Conservation (phyloP, 2,888 invertebrate genomes). For the Andrena chrysosceles region DNA sequence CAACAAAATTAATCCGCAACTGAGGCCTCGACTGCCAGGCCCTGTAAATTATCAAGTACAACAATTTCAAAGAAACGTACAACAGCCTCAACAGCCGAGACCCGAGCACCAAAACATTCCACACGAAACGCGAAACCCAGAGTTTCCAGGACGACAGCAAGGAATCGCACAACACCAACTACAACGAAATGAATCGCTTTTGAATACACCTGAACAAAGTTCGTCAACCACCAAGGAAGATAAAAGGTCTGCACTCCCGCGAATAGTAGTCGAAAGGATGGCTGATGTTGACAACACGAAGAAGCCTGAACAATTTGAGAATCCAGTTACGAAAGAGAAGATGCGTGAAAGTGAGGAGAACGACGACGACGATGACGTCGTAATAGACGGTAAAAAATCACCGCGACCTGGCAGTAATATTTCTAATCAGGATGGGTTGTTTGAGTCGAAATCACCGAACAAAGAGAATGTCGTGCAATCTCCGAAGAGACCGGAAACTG, state of each 20-base stretch:
- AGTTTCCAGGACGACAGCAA: constrained; percentile 11
- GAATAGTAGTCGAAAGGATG: constrained; percentile 73
- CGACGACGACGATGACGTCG: constrained; percentile 77
- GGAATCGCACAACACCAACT: constrained; percentile 42
- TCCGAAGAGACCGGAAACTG: constrained; percentile 50
- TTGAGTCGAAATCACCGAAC: constrained; percentile 33
- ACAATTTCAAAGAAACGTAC: constrained; percentile 40
- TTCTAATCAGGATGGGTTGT: not conserved
- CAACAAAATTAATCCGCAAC: constrained; percentile 53
- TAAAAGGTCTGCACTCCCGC: constrained; percentile 56
- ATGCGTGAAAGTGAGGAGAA: constrained; percentile 59
- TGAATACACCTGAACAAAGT: constrained; percentile 47
- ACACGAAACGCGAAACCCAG: constrained; percentile 28
- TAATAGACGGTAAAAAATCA: constrained; percentile 71
- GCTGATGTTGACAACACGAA: constrained; percentile 63
- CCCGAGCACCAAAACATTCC: constrained; percentile 27
- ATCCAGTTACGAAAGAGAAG: constrained; percentile 41
- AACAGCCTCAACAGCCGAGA: constrained; percentile 55
- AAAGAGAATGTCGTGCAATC: constrained; percentile 8
- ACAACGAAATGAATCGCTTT: constrained; percentile 73
- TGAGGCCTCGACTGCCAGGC: constrained; percentile 56
- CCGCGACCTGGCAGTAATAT: constrained; percentile 30
- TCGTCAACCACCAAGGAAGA: constrained; percentile 45
- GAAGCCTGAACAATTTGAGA: constrained; percentile 50
- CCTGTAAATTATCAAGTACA: constrained; percentile 50